Base-by-base conservation (phyloP, 1,140 invertebrate species). In the Platorchestia sp. region DNA sequence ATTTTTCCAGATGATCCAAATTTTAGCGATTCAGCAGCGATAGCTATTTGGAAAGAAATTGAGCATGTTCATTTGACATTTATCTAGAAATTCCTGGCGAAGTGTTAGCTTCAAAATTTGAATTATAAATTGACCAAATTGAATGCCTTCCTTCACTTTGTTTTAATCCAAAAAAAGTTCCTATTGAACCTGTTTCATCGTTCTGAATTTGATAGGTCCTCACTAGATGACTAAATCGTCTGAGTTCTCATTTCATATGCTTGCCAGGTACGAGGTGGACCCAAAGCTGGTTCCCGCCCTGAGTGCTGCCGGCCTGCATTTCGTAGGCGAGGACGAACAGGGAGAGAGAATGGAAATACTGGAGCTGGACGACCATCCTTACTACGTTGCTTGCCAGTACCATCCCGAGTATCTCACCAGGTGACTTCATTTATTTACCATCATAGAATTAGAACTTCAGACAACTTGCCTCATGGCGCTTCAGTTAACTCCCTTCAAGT, bases 331-430 rank as follows among this genome's bases (percentile, higher is more conserved):
- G 97, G 97, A 97, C 96, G 96, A 96, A 98, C 95, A 99, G 99
- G 99, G 99, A 99, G 97, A 98, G 98, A 97, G 98, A 95, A 98
- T 98, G 98, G 98, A 98, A 97, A 98, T 98, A 41, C 97, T 98
- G 96, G 98, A 98, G 97, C 96, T 98, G 93, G 96, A 96, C 45
- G 97, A 97, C 96, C 99, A 99, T 97, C 98, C 98, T 0, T 99
- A 99, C 97, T 99, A 98, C 97, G 98, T 99, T 36, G 99, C 98
- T 0, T 99, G 99, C 0, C 99, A 99, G 97, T 99, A 98, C 97
- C 99, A 99, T 97, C 99, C 99, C 0, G 99, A 99, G 97, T 99
- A 99, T 97, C 97, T 99, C 41, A 96, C 96, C 93, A 95, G 96
- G 95, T 95, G 43, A 86, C 41, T 89, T 42, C 0, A 0, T 42